Conservation (phyloP, 2,113 vertebrate genomes). For the Corynorhinus townsendii region DNA sequence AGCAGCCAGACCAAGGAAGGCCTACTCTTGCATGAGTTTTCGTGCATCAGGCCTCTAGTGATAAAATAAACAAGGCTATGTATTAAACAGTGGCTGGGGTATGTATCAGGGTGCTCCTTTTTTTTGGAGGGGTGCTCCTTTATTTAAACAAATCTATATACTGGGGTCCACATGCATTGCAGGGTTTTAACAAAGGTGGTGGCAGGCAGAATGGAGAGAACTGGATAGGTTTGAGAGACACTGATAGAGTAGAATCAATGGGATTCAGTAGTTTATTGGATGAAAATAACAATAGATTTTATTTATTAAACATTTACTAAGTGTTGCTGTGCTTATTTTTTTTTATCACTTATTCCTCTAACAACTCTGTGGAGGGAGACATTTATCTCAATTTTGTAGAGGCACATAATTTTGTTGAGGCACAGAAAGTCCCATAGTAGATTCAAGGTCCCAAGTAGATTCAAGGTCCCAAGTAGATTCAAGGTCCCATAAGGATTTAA, state of each 20-base stretch:
- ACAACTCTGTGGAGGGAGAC: not conserved
- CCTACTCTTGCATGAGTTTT: too few relatives aligned
- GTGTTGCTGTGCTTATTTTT: not conserved
- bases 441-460: not conserved
- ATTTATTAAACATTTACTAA: not conserved
- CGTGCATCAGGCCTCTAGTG: too few relatives aligned
- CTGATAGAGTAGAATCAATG: not conserved
- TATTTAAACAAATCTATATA: not conserved
- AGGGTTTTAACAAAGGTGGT: not conserved
- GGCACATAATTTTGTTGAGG: too few relatives aligned
- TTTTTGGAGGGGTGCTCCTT: too few relatives aligned
- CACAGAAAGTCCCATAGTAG: not conserved
- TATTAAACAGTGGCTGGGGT: not conserved
- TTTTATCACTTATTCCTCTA: not conserved
- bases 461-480: not conserved
- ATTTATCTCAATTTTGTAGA: not conserved
- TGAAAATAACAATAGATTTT: not conserved
- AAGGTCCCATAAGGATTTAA: not conserved
- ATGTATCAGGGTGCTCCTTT: not conserved
- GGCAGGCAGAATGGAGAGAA: not conserved
- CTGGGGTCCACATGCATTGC: not conserved
- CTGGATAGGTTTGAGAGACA: not conserved
- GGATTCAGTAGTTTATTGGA: not conserved
- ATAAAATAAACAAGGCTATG: not conserved
- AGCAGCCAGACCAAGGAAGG: too few relatives aligned